Base-by-base conservation (phyloP, 2,797 vertebrate species). In the Zalophus californianus region DNA sequence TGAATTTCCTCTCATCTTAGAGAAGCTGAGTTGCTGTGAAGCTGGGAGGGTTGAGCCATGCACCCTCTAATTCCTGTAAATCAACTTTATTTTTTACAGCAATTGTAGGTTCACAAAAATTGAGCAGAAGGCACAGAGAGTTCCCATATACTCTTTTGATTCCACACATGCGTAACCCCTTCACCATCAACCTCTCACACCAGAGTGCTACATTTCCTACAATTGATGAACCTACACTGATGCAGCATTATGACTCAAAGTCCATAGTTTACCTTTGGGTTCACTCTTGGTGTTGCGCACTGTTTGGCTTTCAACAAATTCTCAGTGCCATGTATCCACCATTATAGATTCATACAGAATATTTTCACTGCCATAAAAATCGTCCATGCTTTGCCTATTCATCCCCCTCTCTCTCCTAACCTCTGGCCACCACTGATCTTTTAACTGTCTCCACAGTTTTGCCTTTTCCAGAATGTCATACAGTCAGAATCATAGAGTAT, bases 181-280 rank as follows among this genome's bases (percentile, higher is more conserved):
- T 9, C 27, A 16, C 32, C 12, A 7, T 52, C 48, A 56, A 32
- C 3, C 75, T n/a, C 25, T 38, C 4, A 27, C 27, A n/a, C 1
- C 13, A 23, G 29, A 82, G 15, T 29, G n/a, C 52, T 64, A 4
- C 15, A 6, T 79, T 80, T 90, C 21, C 58, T 41, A 82, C 8
- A 50, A 23, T 32, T 0, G 5, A 15, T 35, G 48, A 85, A 50
- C 1, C 44, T 44, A 44, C 15, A 29, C 0, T 8, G 44, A 52
- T 5, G n/a, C 15, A n/a, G 79, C 35, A 73, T 5, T 14, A 20
- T 54, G 13, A 62, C 62, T 54, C 56, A 21, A 83, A 75, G 20
- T 16, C 64, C 25, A 12, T 6, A 58, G 14, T 50, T 75, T 16
- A 75, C 27, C 3, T 64, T 79, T 72, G 18, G 8, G 13, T 25